Evolutionary conservation across 2,113 vertebrate genomes (phyloP), one percentile per base, ranked within the genome.

Genomic region (Meleagris gallopavo): DNA sequence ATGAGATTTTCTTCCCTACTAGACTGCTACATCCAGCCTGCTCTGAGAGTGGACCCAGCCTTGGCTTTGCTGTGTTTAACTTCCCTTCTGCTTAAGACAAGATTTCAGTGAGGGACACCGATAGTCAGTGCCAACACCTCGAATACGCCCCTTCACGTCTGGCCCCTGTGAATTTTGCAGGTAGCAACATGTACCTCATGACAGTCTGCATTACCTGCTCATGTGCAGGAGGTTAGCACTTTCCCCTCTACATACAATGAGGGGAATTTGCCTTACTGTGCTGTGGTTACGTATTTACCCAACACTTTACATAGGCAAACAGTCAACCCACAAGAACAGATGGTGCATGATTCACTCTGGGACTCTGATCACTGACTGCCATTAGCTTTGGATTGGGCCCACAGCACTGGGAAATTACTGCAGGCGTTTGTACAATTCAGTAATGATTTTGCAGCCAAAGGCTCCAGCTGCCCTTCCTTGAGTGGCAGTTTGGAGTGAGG

Each of bases 301-400:
- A 93, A 78, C 83, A 64, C 50, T 95, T 86, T 16, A 34, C 76
- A 74, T 67, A 92, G 50, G 91, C 86, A 95, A 90, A 94, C 88
- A 93, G 60, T 55, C 91, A 1, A 83, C 95, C 96, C 90, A 95
- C 73, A 13, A 62, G 88, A 76, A 92, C 96, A 96, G 94, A 95
- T 94, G 96, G 95, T 65, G 90, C 57, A 24, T 96, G 94, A 94
- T 94, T 95, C 94, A 96, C 90, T 77, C 79, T 7, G 6, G 76
- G 92, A 83, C 76, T 91, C 86, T 50, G 54, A 83, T 74, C 67
- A 2, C 75, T 11, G 22, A 6, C 90, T 88, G 88, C 69, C 13
- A 3, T 72, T 62, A 58, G 13, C 76, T 71, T 87, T 83, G 92
- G 50, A 86, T 81, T 1, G 4, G 92, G 34, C 92, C 95, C 73